Evolutionary conservation across 2,888 invertebrate genomes (phyloP).

Genomic region (Lepidocyrtinus sp.): DNA sequence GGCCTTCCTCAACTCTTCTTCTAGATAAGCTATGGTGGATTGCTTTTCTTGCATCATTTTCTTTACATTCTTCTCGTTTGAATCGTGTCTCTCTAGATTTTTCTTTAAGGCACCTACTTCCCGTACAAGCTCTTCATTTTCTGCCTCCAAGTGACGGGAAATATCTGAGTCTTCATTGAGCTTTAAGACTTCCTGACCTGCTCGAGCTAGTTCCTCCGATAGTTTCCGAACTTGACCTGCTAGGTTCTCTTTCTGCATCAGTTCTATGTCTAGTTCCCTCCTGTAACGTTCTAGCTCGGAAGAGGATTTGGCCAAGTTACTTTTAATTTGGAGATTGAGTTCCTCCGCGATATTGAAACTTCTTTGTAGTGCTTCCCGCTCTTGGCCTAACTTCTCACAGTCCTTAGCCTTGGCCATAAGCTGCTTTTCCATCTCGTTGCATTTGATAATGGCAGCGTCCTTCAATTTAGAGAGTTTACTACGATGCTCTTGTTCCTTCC

Average conservation of each 20-base stretch:
- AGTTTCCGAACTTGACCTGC: slow-evolving; percentile 24
- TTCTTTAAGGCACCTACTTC: neutral
- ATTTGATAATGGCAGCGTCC: slow-evolving; percentile 28
- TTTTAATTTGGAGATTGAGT: slow-evolving; percentile 34
- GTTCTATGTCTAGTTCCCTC: slow-evolving; percentile 16
- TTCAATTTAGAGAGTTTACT: slow-evolving; percentile 33
- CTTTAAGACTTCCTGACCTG: slow-evolving; percentile 38
- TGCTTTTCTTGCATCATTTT: slow-evolving; percentile 30
- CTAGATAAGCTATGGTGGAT: slow-evolving; percentile 11
- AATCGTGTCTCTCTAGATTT: slow-evolving; percentile 3
- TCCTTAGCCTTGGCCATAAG: slow-evolving; percentile 22
- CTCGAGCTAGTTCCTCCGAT: slow-evolving; percentile 30
- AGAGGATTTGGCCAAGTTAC: neutral
- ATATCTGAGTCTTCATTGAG: slow-evolving; percentile 12
- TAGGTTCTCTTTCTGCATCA: slow-evolving; percentile 15
- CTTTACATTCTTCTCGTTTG: neutral
- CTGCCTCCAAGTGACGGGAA: neutral
- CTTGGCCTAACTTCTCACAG: slow-evolving; percentile 22
- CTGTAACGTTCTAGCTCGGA: slow-evolving; percentile 21
- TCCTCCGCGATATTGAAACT: slow-evolving; percentile 42
- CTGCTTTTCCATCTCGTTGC: slow-evolving; percentile 26
- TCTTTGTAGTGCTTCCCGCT: slow-evolving; percentile 39
- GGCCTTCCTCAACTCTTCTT: slow-evolving; percentile 28
- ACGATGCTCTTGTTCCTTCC: slow-evolving; percentile 25
- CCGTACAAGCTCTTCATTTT: slow-evolving; percentile 13